A percentile compares a stretch with the other conserved stretches of the same genome.
phyloP scores from a whole-genome alignment of 2,888 invertebrate species.

The Eulithis prunata region DNA sequence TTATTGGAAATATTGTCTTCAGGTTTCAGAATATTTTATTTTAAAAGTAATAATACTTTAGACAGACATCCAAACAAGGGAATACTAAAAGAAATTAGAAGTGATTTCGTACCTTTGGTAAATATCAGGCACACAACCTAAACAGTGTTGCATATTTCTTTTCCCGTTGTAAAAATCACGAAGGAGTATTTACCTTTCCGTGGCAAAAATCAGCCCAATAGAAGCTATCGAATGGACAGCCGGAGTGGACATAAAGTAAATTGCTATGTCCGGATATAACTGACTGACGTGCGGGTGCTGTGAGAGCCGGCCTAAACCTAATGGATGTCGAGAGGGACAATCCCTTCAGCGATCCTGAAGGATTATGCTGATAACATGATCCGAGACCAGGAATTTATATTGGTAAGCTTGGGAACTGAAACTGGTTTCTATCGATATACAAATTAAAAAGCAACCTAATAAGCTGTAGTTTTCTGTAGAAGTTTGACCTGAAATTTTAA shows the following conservation, averaged over 20 bases:
- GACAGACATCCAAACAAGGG: too few relatives aligned
- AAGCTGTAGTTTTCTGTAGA: too few relatives aligned
- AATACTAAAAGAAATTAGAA: too few relatives aligned
- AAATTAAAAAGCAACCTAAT: too few relatives aligned
- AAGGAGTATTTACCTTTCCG: not conserved
- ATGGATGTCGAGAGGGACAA: constrained; percentile 31
- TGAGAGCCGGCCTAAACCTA: constrained; percentile 36
- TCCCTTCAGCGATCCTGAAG: constrained; percentile 14
- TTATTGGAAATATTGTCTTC: too few relatives aligned
- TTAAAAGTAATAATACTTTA: not conserved
- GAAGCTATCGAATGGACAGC: constrained; percentile 8
- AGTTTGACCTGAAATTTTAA: too few relatives aligned
- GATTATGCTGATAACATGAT: constrained; percentile 21
- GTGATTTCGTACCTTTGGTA: too few relatives aligned
- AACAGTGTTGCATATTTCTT: too few relatives aligned
- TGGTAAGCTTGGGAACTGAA: not conserved
- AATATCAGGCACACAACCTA: too few relatives aligned
- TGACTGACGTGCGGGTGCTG: constrained; percentile 42
- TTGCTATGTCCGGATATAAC: constrained; percentile 41
- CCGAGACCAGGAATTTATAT: not conserved
- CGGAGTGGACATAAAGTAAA: constrained; percentile 38
- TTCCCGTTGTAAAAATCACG: not conserved
- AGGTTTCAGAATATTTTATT: not conserved
- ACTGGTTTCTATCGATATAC: not conserved
- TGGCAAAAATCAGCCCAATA: not conserved